Evolutionary conservation across 2,888 invertebrate species (phyloP), one percentile per base, ranked within the genome.

Genomic region (Xestia xanthographa): DNA sequence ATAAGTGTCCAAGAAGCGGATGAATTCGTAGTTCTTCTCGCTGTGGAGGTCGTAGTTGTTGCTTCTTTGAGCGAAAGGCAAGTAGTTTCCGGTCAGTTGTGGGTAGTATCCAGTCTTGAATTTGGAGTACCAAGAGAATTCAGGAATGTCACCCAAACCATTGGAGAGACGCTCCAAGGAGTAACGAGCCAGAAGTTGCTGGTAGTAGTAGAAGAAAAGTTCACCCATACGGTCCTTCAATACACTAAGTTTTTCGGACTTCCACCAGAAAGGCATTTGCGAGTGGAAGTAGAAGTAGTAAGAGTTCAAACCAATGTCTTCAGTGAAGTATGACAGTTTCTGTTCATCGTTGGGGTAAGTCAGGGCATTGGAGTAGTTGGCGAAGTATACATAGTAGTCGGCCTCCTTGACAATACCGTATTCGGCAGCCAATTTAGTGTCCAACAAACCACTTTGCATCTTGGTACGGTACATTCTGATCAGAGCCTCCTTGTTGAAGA

Each of bases 131-230:
- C 97, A 97, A n/a, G 97, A 96, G 90, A 98, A 97, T 50, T 97
- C 95, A 11, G 97, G 96, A 82, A 98, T 97, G 65, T 97, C 97
- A 22, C 97, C 97, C 79, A 98, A 89, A 34, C 97, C 97, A 85
- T 98, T 97, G 50, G 97, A 96, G 74, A 97, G 93, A 92, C 98
- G 97, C 90, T 98, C 98, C 90, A 98, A 92, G 89, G 97, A 97
- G 95, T 98, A 98, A 89, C 98, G 97, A 79, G 97, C 97, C 87
- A 98, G 90, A 22, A 98, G 89, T 92, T 98, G 98, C 89, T 98
- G 97, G 90, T 98, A 97, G 90, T 97, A 95, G 95, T 96, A 97
- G 92, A 97, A 97, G 95, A 97, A 98, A 56, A 97, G 92, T 92
- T 98, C 97, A 79, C 98, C 98, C 81, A 97, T 97, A 89, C 97